phyloP scores from a whole-genome alignment of 1,140 invertebrate species.

The Bombus polaris region DNA sequence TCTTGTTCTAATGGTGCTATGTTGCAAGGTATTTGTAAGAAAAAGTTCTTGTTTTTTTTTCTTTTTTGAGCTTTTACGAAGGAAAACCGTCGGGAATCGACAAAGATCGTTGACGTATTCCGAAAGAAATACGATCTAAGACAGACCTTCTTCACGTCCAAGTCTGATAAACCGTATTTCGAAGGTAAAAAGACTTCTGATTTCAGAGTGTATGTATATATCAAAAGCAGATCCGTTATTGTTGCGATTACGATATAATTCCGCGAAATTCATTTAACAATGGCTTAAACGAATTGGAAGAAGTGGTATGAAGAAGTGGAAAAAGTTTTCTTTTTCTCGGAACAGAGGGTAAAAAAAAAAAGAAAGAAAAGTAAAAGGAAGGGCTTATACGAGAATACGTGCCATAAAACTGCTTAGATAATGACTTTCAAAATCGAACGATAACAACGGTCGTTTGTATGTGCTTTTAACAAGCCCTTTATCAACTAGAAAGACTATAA shows the following conservation, averaged over 20 bases:
- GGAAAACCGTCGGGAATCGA: conserved; percentile 39
- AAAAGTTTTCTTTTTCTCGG: conserved; percentile 36
- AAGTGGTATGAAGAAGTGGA: not conserved
- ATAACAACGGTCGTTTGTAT: conserved; percentile 64
- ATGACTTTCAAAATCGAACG: conserved; percentile 63
- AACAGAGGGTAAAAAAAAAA: not conserved
- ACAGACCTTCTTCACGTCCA: conserved; percentile 52
- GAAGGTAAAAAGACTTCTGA: conserved; percentile 37
- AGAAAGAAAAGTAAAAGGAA: conserved; percentile 3
- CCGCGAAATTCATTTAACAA: conserved; percentile 16
- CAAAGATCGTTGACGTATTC: conserved; percentile 24
- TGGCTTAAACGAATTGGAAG: conserved; percentile 7
- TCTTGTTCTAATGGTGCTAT: conserved; percentile 52
- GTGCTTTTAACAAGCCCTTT: conserved; percentile 66
- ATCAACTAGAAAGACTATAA: conserved; percentile 55
- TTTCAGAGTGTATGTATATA: conserved; percentile 33
- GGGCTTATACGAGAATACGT: conserved; percentile 69
- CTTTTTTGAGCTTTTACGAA: not conserved
- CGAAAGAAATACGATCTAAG: conserved; percentile 47
- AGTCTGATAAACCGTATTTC: conserved; percentile 51
- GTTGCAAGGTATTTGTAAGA: conserved; percentile 30
- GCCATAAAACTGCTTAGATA: conserved; percentile 73
- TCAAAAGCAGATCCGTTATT: conserved; percentile 13
- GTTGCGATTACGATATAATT: conserved; percentile 46
- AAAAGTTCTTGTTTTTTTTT: not conserved